Evolutionary conservation across 2,888 invertebrate species (phyloP).

Genomic region (Apotomis capreana): DNA sequence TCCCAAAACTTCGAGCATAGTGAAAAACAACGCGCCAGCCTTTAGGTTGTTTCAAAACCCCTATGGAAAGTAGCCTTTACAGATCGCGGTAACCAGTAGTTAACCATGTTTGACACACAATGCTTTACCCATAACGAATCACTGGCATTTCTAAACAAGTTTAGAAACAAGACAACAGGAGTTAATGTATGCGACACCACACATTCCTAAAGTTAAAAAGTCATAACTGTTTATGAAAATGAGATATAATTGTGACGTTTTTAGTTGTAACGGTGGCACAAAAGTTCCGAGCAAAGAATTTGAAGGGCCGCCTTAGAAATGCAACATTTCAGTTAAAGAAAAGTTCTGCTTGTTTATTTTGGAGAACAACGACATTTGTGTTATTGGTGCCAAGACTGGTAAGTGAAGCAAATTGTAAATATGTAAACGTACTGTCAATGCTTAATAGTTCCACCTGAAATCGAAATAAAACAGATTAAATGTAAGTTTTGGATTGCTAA

Average conservation of each 20-base stretch:
- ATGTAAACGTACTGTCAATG: too few species aligned
- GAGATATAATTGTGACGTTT: conserved; percentile 3
- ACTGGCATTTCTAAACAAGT: conserved; percentile 32
- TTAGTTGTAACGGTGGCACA: neutral
- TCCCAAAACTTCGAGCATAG: too few species aligned
- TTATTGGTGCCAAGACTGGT: neutral
- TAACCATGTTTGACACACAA: conserved; percentile 32
- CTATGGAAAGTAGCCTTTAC: neutral
- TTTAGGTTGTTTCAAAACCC: too few species aligned
- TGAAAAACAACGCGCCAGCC: too few species aligned
- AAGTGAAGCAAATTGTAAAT: neutral
- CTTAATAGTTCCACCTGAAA: too few species aligned
- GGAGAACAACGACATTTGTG: conserved; percentile 24
- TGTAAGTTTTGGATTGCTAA: too few species aligned
- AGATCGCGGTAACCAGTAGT: conserved; percentile 13
- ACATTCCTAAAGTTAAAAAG: neutral
- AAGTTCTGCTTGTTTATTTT: conserved; percentile 19
- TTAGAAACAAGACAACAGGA: conserved; percentile 26
- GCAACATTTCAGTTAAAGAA: conserved; percentile 26
- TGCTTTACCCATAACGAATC: conserved; percentile 31
- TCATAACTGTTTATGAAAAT: conserved; percentile 6
- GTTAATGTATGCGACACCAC: conserved; percentile 29
- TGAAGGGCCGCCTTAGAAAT: conserved; percentile 13
- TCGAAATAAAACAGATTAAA: too few species aligned
- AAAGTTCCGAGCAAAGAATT: conserved; percentile 27